phyloP scores from a whole-genome alignment of 2,113 vertebrate species.

The Lycaon pictus region DNA sequence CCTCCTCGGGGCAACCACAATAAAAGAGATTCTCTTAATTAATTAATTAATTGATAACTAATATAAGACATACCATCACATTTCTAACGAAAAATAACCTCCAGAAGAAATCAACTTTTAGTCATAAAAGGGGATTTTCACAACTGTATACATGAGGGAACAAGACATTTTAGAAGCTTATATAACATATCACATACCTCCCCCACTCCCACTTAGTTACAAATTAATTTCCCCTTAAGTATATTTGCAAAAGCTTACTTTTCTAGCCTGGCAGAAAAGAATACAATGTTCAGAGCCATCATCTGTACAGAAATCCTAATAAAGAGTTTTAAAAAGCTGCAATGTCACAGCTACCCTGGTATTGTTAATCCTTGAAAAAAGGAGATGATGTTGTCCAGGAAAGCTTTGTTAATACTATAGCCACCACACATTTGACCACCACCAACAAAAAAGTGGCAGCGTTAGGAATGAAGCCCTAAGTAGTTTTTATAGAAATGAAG shows the following conservation, averaged over 20 bases:
- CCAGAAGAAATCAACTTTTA: conserved; percentile 53
- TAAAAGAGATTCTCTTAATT: not conserved
- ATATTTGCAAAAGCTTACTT: conserved; percentile 69
- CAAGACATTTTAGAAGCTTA: conserved; percentile 71
- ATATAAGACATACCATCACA: conserved; percentile 19
- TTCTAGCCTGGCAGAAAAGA: conserved; percentile 62
- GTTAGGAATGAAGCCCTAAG: conserved; percentile 12
- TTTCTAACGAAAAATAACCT: conserved; percentile 57
- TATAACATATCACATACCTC: conserved; percentile 64
- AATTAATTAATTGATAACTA: conserved; percentile 56
- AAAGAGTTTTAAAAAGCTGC: conserved; percentile 59
- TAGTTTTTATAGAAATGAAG: conserved; percentile 52
- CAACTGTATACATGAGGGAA: conserved; percentile 59
- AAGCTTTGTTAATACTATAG: conserved; percentile 59
- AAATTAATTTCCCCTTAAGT: conserved; percentile 71
- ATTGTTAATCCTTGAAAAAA: conserved; percentile 40
- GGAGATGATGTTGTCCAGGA: not conserved
- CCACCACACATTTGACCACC: not conserved
- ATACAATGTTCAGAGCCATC: conserved; percentile 46
- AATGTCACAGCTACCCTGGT: conserved; percentile 63
- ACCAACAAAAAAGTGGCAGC: not conserved
- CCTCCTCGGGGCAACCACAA: not conserved
- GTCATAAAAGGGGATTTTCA: conserved; percentile 60
- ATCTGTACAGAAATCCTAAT: conserved; percentile 56
- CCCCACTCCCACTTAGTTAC: conserved; percentile 57